Evolutionary conservation across 2,797 vertebrate species (phyloP).

Genomic region (Eospalax fontanierii): DNA sequence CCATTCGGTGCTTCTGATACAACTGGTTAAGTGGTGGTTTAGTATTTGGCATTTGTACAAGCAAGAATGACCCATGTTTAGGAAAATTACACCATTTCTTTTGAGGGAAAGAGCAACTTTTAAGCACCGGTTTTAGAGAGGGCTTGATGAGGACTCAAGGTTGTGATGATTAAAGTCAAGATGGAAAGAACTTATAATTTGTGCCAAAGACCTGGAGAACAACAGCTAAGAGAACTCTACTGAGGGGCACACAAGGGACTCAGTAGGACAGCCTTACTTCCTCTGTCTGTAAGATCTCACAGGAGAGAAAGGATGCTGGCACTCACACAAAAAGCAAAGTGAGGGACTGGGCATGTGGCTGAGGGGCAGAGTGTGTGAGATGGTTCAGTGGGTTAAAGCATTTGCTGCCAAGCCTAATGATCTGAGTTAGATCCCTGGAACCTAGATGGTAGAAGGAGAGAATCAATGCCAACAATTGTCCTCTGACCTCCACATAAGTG

Average conservation of each 20-base stretch:
- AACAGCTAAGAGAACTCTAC: background rate
- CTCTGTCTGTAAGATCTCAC: background rate
- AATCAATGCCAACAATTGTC: background rate
- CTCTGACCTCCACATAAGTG: background rate
- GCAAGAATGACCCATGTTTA: conserved; percentile 84
- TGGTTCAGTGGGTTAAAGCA: background rate
- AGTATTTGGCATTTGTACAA: conserved; percentile 81
- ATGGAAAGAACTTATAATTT: conserved; percentile 71
- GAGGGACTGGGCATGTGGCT: background rate
- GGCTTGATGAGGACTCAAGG: conserved; percentile 70
- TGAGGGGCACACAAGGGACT: background rate
- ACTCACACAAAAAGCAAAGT: background rate
- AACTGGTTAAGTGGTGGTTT: conserved; percentile 70
- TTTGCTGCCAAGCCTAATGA: background rate
- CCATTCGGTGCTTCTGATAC: conserved; percentile 55
- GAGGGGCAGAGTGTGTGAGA: background rate
- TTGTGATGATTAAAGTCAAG: conserved; percentile 74
- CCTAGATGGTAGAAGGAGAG: background rate
- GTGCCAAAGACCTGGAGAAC: conserved; percentile 22
- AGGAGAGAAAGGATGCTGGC: background rate
- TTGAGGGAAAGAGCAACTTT: conserved; percentile 75
- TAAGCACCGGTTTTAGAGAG: conserved; percentile 76
- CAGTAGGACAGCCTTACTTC: background rate
- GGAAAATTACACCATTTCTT: conserved; percentile 86
- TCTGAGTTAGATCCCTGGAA: background rate